Evolutionary conservation across 2,113 vertebrate genomes (phyloP).

Genomic region (Pitta sordida): DNA sequence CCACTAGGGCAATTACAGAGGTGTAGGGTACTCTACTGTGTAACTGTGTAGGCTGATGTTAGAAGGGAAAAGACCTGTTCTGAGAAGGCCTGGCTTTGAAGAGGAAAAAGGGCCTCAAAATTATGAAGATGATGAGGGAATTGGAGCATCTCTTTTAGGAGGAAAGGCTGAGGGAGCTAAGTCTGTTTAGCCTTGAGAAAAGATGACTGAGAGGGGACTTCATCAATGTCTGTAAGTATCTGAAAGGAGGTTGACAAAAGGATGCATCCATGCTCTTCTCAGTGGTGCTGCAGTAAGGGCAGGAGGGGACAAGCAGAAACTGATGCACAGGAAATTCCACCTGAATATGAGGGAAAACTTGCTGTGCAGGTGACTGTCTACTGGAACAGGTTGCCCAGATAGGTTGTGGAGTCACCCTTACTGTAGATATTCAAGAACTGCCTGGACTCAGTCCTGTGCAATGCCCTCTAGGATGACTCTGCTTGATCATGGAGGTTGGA

Average conservation of each 20-base stretch:
- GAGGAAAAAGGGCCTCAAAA: not conserved
- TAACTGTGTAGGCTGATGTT: not conserved
- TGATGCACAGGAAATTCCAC: not conserved
- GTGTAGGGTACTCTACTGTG: rapidly evolving
- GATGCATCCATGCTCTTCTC: not conserved
- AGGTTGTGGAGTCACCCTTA: not conserved
- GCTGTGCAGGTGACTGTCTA: not conserved
- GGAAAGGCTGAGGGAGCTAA: not conserved
- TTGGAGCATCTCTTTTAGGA: not conserved
- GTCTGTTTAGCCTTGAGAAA: not conserved
- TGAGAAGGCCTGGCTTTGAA: not conserved
- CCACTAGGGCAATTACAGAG: not conserved
- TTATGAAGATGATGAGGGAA: not conserved
- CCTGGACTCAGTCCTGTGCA: not conserved
- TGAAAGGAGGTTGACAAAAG: not conserved
- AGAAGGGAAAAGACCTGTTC: not conserved
- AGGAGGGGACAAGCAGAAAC: not conserved
- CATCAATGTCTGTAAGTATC: not conserved
- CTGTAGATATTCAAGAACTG: not conserved
- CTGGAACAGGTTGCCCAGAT: not conserved
- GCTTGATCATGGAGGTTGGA: not conserved
- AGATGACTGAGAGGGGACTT: not conserved
- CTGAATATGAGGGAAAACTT: not conserved
- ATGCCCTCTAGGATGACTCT: not conserved
- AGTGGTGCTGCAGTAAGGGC: rapidly evolving